Conservation (phyloP, 64 coral and sea anemone species). For the Montipora sp. region DNA sequence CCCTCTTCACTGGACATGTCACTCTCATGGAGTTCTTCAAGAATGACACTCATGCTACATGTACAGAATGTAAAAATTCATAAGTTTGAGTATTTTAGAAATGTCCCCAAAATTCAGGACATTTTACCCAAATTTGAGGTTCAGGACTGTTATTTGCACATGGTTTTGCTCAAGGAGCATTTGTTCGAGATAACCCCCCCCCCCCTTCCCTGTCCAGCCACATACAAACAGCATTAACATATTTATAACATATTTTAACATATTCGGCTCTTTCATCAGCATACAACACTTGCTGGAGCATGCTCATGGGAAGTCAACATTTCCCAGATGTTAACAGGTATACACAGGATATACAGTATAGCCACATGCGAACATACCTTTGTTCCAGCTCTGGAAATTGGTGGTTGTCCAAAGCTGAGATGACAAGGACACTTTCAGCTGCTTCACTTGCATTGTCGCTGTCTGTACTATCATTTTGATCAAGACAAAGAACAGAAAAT, state of each 20-base stretch:
- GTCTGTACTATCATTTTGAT: background rate
- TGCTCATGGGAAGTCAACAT: background rate
- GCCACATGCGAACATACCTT: slow-evolving; percentile 2
- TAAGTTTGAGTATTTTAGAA: too few relatives aligned
- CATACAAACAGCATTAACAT: too few relatives aligned
- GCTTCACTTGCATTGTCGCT: background rate
- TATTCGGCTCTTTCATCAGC: background rate
- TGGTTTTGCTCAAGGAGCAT: too few relatives aligned
- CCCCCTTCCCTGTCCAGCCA: too few relatives aligned
- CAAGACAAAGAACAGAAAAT: slow-evolving; percentile 1
- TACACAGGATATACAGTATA: background rate
- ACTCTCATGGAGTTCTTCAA: background rate
- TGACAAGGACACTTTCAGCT: slow-evolving; percentile 1
- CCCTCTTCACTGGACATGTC: background rate
- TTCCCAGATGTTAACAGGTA: background rate
- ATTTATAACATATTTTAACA: too few relatives aligned
- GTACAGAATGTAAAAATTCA: background rate
- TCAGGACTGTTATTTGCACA: too few relatives aligned
- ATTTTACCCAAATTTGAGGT: too few relatives aligned
- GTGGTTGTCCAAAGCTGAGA: background rate
- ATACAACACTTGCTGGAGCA: background rate
- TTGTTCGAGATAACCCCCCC: too few relatives aligned
- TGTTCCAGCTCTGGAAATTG: slow-evolving; percentile 9
- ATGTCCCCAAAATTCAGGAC: too few relatives aligned
- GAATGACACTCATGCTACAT: background rate